Percentiles rank a stretch among this genome's conserved stretches.
Conservation (phyloP, 2,797 vertebrate genomes). For the Bovichtus diacanthus region DNA sequence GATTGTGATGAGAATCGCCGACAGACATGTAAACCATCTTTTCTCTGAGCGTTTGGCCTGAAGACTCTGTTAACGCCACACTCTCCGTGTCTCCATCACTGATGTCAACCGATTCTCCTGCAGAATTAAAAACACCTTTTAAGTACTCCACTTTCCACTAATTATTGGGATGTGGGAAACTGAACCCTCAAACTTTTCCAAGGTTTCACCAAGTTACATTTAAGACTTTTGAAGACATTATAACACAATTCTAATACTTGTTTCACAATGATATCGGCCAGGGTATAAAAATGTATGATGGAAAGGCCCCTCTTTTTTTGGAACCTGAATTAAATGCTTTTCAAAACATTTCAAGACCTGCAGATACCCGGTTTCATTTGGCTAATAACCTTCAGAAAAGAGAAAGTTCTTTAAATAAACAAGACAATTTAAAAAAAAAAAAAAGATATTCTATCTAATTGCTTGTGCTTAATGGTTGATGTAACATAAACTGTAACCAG, state of each 20-base stretch:
- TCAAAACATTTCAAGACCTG: neutral
- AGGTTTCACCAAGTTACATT: neutral
- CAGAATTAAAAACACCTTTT: slow-evolving; percentile 34
- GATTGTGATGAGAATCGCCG: slow-evolving; percentile 93
- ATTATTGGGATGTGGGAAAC: neutral
- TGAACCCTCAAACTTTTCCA: neutral
- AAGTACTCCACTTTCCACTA: neutral
- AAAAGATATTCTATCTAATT: neutral
- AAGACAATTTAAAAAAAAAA: neutral
- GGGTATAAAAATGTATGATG: too few relatives aligned
- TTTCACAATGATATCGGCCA: neutral
- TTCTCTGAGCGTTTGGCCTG: slow-evolving; percentile 92
- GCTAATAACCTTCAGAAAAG: neutral
- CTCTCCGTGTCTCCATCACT: slow-evolving; percentile 93
- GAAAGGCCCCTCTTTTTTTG: neutral
- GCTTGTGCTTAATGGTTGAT: neutral
- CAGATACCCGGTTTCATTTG: neutral
- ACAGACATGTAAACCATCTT: slow-evolving; percentile 99
- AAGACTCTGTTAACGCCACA: slow-evolving; percentile 90
- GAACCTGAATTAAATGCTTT: neutral
- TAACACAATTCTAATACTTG: neutral
- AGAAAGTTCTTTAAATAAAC: neutral
- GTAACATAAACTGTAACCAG: neutral
- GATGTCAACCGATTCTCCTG: slow-evolving; percentile 96
- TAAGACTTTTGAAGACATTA: neutral